Evolutionary conservation across 2,113 vertebrate species (phyloP), one percentile per base, ranked within the genome.

Genomic region (Mesocricetus auratus): DNA sequence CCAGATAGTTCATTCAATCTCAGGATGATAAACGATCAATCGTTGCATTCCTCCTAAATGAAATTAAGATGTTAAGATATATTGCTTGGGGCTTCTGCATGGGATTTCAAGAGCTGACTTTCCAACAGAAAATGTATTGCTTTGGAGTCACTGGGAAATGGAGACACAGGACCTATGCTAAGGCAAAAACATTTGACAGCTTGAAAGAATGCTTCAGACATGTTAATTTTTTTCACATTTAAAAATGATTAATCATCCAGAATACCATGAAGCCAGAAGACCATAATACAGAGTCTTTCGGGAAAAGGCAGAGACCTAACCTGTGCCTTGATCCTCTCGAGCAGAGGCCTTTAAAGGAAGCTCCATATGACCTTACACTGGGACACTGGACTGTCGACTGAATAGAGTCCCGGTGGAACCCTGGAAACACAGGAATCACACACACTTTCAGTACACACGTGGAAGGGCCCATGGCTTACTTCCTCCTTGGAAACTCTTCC

Each of bases 51-150:
- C 97, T 98, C 90, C 96, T 97, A 94, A 85, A 89, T 98, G 96
- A 97, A 97, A 98, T 97, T 94, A 97, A 97, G 97, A 97, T 94
- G 91, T 81, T 94, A 94, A 98, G 97, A 95, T 98, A 97, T 90
- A 89, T 94, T 78, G 53, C 91, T 94, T 62, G 12, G 39, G 73
- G 96, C 97, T 97, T 96, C 85, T 96, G 86, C 83, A 85, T 92
- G 95, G 45, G 91, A 96, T 93, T 98, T 81, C 22, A 97, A 66
- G 56, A 19, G 58, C 78, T 78, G 96, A 74, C n/a, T 87, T 69
- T 22, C 24, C 94, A 95, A 95, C 92, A 91, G 94, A 92, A 95
- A 97, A 98, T 60, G 68, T 91, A 96, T 96, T 85, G 58, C 94
- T 97, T 97, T 75, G 74, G 82, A 95, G 89, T 94, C 9, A 15